Evolutionary conservation across 2,888 invertebrate genomes (phyloP), one percentile per base, ranked within the genome.

Genomic region (Abrostola tripartita): DNA sequence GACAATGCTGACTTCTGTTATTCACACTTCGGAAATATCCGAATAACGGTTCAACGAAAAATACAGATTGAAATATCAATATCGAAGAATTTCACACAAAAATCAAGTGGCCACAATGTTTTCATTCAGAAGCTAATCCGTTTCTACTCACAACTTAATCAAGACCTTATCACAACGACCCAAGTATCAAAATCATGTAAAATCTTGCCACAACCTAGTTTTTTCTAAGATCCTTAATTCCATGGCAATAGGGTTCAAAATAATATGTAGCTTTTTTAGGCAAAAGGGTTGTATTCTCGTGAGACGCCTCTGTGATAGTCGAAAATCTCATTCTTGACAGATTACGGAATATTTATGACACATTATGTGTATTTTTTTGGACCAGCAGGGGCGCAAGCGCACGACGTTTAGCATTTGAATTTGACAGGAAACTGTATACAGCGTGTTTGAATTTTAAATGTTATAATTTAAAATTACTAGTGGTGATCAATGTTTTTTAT

Each of bases 291-390:
- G 41, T 64, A 74, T 81, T 79, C 84, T 83, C 85, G 69, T 64
- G 84, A 81, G 87, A 85, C 81, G 71, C 78, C 78, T 81, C 78
- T 77, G 69, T 83, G 84, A 88, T 86, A 84, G 82, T 79, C 81
- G 67, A 68, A 79, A 81, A 84, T 83, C 87, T 86, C 81, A 83
- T 87, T 85, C 83, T 86, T 89, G 86, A 88, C 88, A 86, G 88
- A 89, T 90, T 87, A 90, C 83, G 78, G 84, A 83, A 91, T 88
- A 91, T 91, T 91, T 91, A 91, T 86, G 90, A 86, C 87, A 86
- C 84, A 84, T 88, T 88, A 85, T 88, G 78, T 57, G 65, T 63
- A 81, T 78, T 85, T 86, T 83, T 84, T 82, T 76, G 69, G 70
- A 82, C 62, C 85, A 84, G 84, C 85, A 82, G 86, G 86, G 85